Conservation (phyloP, 2,797 vertebrate species). For the Leuciscus waleckii region DNA sequence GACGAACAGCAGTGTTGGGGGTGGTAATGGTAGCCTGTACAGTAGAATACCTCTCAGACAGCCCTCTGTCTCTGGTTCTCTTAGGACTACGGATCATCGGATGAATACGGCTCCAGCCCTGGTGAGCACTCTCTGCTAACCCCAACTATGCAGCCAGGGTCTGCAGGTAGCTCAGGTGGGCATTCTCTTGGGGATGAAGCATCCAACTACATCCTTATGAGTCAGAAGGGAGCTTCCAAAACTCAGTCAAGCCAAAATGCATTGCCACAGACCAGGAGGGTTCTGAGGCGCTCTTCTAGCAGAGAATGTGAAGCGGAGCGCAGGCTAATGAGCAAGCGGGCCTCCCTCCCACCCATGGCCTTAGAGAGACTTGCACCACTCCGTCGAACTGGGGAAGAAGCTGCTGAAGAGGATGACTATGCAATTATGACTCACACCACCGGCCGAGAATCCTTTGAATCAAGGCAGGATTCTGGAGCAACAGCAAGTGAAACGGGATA, state of each 20-base stretch:
- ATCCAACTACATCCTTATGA: constrained; percentile 84
- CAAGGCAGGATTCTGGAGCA: constrained; percentile 59
- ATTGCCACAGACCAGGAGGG: constrained; percentile 69
- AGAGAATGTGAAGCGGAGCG: constrained; percentile 78
- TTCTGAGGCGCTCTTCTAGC: constrained; percentile 78
- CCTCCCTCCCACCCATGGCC: constrained; percentile 81
- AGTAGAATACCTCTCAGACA: constrained; percentile 69
- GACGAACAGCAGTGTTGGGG: constrained; percentile 57
- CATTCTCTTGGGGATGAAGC: constrained; percentile 73
- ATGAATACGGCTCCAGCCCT: constrained; percentile 85
- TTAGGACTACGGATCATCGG: constrained; percentile 86
- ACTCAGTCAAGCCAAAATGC: constrained; percentile 46
- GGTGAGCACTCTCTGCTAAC: constrained; percentile 74
- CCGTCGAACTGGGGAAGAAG: constrained; percentile 68
- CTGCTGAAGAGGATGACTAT: constrained; percentile 78
- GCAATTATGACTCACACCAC: constrained; percentile 82
- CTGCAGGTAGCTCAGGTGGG: constrained; percentile 69
- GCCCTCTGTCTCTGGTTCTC: constrained; percentile 77
- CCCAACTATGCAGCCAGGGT: constrained; percentile 67
- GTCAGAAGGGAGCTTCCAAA: constrained; percentile 68
- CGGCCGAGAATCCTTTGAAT: constrained; percentile 75
- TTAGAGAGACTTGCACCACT: constrained; percentile 73
- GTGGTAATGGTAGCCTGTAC: constrained; percentile 69
- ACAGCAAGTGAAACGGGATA: constrained; percentile 68
- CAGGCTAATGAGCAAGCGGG: constrained; percentile 77